A percentile compares a stretch with the other conserved stretches of the same genome.
Conservation (phyloP, 2,888 invertebrate genomes). For the Diabrotica balteata region DNA sequence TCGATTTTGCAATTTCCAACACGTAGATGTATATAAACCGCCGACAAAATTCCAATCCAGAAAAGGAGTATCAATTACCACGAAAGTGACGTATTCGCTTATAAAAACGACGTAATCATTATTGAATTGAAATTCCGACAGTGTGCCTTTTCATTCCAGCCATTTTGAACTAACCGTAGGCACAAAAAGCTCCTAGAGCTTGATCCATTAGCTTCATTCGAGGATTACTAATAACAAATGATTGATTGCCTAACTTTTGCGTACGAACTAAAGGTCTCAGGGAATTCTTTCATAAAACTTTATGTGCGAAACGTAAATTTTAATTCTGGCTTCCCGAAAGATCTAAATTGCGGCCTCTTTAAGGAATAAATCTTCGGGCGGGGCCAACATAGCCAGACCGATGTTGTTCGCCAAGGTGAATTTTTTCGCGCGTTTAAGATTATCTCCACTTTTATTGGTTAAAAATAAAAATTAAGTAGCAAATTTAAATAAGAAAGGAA, state of each 20-base stretch:
- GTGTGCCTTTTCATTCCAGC: constrained; percentile 34
- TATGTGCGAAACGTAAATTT: constrained; percentile 24
- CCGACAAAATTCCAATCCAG: constrained; percentile 28
- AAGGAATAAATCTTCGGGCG: constrained; percentile 15
- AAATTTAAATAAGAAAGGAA: not conserved
- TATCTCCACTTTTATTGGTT: constrained; percentile 21
- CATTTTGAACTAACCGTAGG: constrained; percentile 32
- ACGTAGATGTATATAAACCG: constrained; percentile 22
- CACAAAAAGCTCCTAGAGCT: constrained; percentile 43
- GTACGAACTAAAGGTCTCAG: constrained; percentile 39
- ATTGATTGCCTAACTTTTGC: constrained; percentile 44
- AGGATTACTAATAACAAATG: constrained; percentile 48
- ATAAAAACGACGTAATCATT: constrained; percentile 29
- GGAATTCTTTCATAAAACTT: constrained; percentile 37
- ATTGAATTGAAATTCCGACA: constrained; percentile 33
- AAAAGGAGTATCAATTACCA: constrained; percentile 22
- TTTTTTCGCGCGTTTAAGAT: constrained; percentile 22
- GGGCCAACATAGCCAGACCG: not conserved
- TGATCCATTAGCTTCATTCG: constrained; percentile 48
- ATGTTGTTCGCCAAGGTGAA: constrained; percentile 17
- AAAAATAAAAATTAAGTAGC: constrained; percentile 18
- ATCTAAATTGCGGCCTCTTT: constrained; percentile 23
- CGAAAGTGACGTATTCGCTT: constrained; percentile 14
- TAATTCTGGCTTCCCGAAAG: constrained; percentile 21
- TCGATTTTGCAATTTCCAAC: no score